Base-by-base conservation (phyloP, 2,113 vertebrate genomes). In the Castor canadensis region DNA sequence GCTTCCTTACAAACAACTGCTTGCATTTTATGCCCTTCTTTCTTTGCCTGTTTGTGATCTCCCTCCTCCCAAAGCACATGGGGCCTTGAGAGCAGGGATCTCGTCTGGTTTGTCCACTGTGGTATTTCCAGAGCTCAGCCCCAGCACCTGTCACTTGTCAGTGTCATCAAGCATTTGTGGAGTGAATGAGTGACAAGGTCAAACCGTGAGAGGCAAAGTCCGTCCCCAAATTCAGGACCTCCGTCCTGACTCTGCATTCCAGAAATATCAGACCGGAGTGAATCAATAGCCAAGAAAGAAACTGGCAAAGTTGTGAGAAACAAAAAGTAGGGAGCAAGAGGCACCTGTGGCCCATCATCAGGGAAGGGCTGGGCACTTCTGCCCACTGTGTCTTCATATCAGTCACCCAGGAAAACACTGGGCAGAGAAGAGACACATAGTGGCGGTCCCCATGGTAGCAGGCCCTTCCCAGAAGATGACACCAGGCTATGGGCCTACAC, bases 301-400 rank as follows among this genome's bases (percentile, higher is more conserved):
- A 32, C 45, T 32, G 54, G 58, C 4, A 1, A 62, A 86, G 54
- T 49, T 47, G 60, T n/a, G 19, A 26, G 16, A 82, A 32, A 2
- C 32, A 52, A 43, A 84, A 52, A 28, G 22, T 8, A 5, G 17
- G 45, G n/a, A 26, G 38, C 69, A 40, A 15, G 9, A 28, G 17
- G 49, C 35, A 5, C 11, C 52, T 15, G 40, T 5, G 13, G 7
- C 40, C 38, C 7, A 2, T n/a, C 12, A 35, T 30, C 52, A 35
- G 20, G 26, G 28, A 40, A n/a, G 40, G 30, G 0, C 28, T 8
- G 40, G 40, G 12, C 40, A 6, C 40, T 11, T 35, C 54, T 12
- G 12, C 38, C 49, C 6, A 4, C 13, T 0, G 24, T 35, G 5
- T 35, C 54, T 2, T n/a, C n/a, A n/a, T n/a, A n/a, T n/a, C n/a